phyloP scores from a whole-genome alignment of 2,888 invertebrate genomes.

The Philaethria dido region DNA sequence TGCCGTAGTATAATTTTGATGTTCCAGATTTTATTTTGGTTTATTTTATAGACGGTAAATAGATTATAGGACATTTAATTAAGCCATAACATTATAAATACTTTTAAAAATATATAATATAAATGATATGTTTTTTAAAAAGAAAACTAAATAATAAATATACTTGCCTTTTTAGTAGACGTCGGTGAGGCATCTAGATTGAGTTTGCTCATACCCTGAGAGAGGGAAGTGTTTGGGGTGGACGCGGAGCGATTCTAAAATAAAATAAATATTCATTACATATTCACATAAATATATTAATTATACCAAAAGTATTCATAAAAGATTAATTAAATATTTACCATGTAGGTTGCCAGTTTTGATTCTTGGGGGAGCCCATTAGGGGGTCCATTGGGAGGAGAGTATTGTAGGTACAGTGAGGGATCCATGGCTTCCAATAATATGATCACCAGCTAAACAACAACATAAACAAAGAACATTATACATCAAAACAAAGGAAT shows the following conservation, averaged over 20 bases:
- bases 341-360: conserved; percentile 93
- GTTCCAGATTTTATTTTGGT: too few species aligned
- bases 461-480: conserved; percentile 4
- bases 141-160: conserved; percentile 5
- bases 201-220: conserved; percentile 64
- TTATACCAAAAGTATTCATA: too few species aligned
- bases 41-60: too few species aligned
- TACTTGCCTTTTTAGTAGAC: conserved; percentile 61
- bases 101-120: too few species aligned
- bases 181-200: conserved; percentile 68
- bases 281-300: neutral
- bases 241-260: conserved; percentile 70
- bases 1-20: too few species aligned
- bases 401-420: conserved; percentile 86
- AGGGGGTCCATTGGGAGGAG: conserved; percentile 87
- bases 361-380: conserved; percentile 93
- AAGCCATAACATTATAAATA: too few species aligned
- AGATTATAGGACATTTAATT: too few species aligned
- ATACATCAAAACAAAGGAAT: conserved; percentile 44
- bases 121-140: too few species aligned
- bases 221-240: conserved; percentile 63
- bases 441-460: conserved; percentile 53
- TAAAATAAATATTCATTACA: conserved; percentile 10
- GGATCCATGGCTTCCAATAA: conserved; percentile 87
- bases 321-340: conserved; percentile 59